Base-by-base conservation (phyloP, 2,797 vertebrate genomes). In the Telmatherina bonti region DNA sequence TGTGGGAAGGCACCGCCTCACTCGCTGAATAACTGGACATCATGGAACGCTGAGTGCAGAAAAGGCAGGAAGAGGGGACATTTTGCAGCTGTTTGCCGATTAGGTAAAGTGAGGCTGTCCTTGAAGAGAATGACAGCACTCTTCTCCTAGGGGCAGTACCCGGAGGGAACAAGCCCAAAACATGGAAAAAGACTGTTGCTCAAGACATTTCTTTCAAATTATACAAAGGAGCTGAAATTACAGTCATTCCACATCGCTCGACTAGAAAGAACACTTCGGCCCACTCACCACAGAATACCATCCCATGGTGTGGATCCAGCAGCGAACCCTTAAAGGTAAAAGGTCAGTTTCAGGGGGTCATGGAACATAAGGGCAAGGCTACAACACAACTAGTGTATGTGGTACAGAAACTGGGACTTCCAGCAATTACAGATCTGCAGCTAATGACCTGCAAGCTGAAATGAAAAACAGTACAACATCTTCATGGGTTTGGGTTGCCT, bases 31-130 rank as follows among this genome's bases (percentile, higher is more conserved):
- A 38, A 38, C 13, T 38, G 36, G 15, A 13, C 13, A 15, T 1
- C 36, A 38, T 4, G 5, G 3, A 4, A 38, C 2, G 36, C 13
- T 15, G 36, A 38, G 13, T 38, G 13, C 36, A 36, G 13, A 62
- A 41, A 78, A 60, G 62, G 54, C 26, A 18, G 6, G 1, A 65
- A 63, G 9, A 74, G 24, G 29, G 60, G 64, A 15, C 55, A 70
- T 24, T 76, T 29, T 56, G 41, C 69, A 36, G 59, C 24, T 4
- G 22, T 53, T 5, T 64, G 45, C 7, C 38, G 18, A 4, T 16
- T 4, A 38, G 36, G 36, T 38, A 38, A 13, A 38, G 13, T 38
- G 36, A 10, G 36, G 36, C 13, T 15, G 36, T 38, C 15, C 36
- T 38, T 38, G 36, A 38, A 38, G 36, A 38, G 36, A 2, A 16